Evolutionary conservation across 64 coral and sea anemone species (phyloP), one percentile per base, ranked within the genome.

Genomic region (Montipora efflorescens): DNA sequence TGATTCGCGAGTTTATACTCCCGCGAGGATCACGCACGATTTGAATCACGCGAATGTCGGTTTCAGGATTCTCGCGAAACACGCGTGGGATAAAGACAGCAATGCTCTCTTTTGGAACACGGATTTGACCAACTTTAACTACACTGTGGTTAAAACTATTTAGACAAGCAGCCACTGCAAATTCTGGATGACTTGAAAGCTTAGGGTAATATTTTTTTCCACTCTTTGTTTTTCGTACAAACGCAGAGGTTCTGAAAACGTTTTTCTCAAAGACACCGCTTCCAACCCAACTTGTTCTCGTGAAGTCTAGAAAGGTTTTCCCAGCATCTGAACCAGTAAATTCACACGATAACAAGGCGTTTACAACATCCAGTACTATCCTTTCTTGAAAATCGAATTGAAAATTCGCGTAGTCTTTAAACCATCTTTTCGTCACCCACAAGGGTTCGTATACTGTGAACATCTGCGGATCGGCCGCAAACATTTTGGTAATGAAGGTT

Each of bases 401-500:
- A 25, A 15, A 5, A 9, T 16, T 70, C 0, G 14, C 16, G 7
- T 49, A 45, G 9, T 71, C 36, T 4, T 67, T 48, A 18, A 86
- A 86, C 82, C 82, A 86, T 25, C 50, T 48, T 62, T 79, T 84
- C 22, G 91, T 86, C 16, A 93, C 46, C 91, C 91, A 93, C 10
- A 93, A 64, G 0, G 91, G 91, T 62, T 93, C 91, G 58, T 93
- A 93, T 1, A 93, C 82, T 61, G 81, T 93, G 22, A 93, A 93
- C 49, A 93, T 84, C 9, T 93, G 81, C 48, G 81, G 91, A 59
- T 93, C 91, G 1, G 80, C 81, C 5, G 81, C 74, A 78, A 93
- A 93, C 91, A 93, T 93, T 45, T 83, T 82, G 55, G 75, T 93
- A 3, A 93, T 22, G 45, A 93, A 93, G 5, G 91, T 93, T 48